Conservation (phyloP, 2,888 invertebrate species). For the Seira ritae region DNA sequence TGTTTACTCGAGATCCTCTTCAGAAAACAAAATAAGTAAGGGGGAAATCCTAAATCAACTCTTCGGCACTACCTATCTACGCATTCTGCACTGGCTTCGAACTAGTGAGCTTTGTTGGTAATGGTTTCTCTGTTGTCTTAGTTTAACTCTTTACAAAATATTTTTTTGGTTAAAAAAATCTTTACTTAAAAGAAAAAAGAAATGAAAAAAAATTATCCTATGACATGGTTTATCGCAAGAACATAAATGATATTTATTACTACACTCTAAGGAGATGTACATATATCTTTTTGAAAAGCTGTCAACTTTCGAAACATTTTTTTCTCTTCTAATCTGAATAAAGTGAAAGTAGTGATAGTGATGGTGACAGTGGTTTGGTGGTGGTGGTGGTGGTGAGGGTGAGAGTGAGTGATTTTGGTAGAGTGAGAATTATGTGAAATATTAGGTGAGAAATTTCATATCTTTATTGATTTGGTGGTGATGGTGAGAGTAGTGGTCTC, state of each 20-base stretch:
- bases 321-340: neutral
- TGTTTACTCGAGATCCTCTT: neutral
- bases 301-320: neutral
- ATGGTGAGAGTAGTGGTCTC: neutral
- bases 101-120: conserved; percentile 2
- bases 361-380: conserved; percentile 41
- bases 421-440: neutral
- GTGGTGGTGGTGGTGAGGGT: conserved; percentile 35
- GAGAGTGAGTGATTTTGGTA: neutral
- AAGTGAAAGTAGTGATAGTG: conserved; percentile 33
- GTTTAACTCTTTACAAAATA: neutral
- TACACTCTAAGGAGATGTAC: conserved; percentile 15
- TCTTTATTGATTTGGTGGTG: neutral
- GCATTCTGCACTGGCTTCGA: conserved; percentile 12
- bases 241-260: neutral
- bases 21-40: neutral
- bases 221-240: neutral
- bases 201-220: neutral
- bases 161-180: neutral
- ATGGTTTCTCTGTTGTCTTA: neutral
- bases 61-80: neutral
- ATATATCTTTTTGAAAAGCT: neutral
- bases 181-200: neutral
- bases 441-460: neutral
- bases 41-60: neutral